Evolutionary conservation across 2,888 invertebrate genomes (phyloP).

Genomic region (Macropis europaea): DNA sequence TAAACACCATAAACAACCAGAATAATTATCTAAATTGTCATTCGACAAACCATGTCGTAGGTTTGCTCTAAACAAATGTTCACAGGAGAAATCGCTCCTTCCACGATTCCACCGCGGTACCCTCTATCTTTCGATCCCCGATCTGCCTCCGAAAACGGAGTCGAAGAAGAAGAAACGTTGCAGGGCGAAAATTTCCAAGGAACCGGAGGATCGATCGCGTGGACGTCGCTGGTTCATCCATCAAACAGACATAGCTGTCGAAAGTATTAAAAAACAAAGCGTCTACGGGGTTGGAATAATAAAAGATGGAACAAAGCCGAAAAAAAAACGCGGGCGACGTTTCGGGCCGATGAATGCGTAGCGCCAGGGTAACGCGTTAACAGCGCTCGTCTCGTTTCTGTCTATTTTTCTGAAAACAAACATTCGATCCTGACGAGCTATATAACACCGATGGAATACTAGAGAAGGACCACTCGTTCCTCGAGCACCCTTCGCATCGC

Average conservation of each 20-base stretch:
- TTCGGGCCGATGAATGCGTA: constrained; percentile 58
- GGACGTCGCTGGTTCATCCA: background rate
- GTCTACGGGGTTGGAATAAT: constrained; percentile 27
- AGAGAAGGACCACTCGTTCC: constrained; percentile 65
- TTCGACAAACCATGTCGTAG: too few species aligned
- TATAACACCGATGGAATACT: constrained; percentile 64
- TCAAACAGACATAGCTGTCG: background rate
- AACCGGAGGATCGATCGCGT: background rate
- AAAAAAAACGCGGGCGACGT: constrained; percentile 50
- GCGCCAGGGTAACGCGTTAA: constrained; percentile 41
- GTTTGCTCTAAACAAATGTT: too few species aligned
- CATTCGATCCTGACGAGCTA: constrained; percentile 66
- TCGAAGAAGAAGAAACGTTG: background rate
- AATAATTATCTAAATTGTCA: too few species aligned
- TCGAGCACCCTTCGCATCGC: constrained; percentile 64
- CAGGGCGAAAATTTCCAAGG: background rate
- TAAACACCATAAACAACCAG: too few species aligned
- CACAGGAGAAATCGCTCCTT: too few species aligned
- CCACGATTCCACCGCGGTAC: too few species aligned
- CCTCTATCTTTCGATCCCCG: too few species aligned
- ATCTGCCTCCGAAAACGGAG: too few species aligned
- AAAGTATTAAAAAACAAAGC: constrained; percentile 44
- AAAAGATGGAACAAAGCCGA: constrained; percentile 38
- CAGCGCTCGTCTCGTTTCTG: constrained; percentile 59
- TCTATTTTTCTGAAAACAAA: constrained; percentile 66